Base-by-base conservation (phyloP, 2,113 vertebrate genomes). In the Erythrolamprus reginae region DNA sequence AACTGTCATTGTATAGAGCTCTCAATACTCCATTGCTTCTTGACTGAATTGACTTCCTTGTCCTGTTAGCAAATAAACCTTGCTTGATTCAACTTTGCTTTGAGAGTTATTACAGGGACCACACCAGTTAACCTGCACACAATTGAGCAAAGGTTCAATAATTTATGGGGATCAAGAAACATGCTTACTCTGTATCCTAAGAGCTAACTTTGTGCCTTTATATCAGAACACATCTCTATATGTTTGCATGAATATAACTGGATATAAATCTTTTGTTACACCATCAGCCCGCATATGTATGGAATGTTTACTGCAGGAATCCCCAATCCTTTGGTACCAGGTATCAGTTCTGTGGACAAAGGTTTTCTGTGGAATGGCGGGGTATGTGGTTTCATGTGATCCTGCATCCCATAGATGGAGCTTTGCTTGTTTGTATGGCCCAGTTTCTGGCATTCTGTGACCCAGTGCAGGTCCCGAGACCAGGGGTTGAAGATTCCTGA, bases 81-180 rank as follows among this genome's bases (percentile, higher is more conserved):
- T n/a, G n/a, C n/a, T n/a, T n/a, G n/a, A n/a, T n/a, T n/a, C n/a
- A n/a, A n/a, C n/a, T n/a, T n/a, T n/a, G n/a, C n/a, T n/a, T n/a
- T n/a, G n/a, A n/a, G n/a, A n/a, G n/a, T n/a, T n/a, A n/a, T n/a
- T n/a, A n/a, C n/a, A n/a, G n/a, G n/a, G n/a, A n/a, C n/a, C n/a
- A n/a, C n/a, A n/a, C 90, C 85, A 92, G 93, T 96, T 96, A 96
- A 96, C 24, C 96, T 92, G n/a, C 4, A 96, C 96, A 95, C 91
- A 93, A 55, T 94, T 96, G 89, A 96, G 92, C 48, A 95, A 83
- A 42, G 94, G 93, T 97, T 53, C 93, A 97, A 93, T 56, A 95
- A 51, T 56, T 56, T 15, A 87, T 28, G 5, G 12, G 23, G 26
- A 48, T 47, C 26, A n/a, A 28, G 23, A 50, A 48, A 17, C 7